A percentile compares a stretch with the other conserved stretches of the same genome.
These are phyloP conservation scores for Cynocephalus volans DNA, from an alignment of 2,113 vertebrate genomes.

Conservation along the genomic window DNA sequence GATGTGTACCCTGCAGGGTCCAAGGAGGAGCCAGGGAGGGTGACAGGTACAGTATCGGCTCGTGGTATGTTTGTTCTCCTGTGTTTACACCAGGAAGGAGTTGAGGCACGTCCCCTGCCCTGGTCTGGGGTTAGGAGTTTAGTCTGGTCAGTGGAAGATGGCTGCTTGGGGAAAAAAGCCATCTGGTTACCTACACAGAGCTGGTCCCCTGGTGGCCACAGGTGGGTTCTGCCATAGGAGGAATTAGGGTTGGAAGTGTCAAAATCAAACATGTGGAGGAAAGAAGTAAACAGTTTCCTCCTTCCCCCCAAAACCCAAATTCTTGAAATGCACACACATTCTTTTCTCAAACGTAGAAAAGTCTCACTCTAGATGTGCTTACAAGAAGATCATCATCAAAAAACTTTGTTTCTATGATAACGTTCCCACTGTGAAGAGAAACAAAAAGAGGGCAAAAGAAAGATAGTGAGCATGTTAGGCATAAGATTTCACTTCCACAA, in stretches of 20 bases:
- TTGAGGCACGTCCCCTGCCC: slow-evolving; percentile 55
- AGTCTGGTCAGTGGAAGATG: slow-evolving; percentile 74
- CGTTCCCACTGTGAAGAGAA: slow-evolving; percentile 93
- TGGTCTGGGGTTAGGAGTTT: slow-evolving; percentile 79
- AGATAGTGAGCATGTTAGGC: not conserved
- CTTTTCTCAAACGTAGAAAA: slow-evolving; percentile 97
- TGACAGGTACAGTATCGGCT: slow-evolving; percentile 76
- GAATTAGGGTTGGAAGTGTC: slow-evolving; percentile 66
- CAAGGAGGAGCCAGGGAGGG: slow-evolving; percentile 65
- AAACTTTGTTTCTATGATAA: slow-evolving; percentile 99
- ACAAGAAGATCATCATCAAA: slow-evolving; percentile 98
- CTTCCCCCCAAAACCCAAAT: slow-evolving; percentile 56
- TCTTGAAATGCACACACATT: slow-evolving; percentile 63
- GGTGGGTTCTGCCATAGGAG: slow-evolving; percentile 77
- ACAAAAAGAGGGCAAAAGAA: slow-evolving; percentile 64
- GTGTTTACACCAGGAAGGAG: slow-evolving; percentile 67
- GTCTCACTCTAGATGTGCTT: slow-evolving; percentile 98
- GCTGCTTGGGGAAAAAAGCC: slow-evolving; percentile 80
- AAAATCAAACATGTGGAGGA: slow-evolving; percentile 84
- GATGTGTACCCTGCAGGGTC: slow-evolving; percentile 23
- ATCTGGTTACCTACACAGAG: slow-evolving; percentile 81
- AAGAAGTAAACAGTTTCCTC: slow-evolving; percentile 86
- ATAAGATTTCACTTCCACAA: not conserved
- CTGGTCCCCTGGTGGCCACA: slow-evolving; percentile 84
- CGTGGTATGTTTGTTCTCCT: slow-evolving; percentile 56